A percentile compares a stretch with the other conserved stretches of the same genome.
phyloP scores from a whole-genome alignment of 1,140 invertebrate genomes.

The Caenorhabditis latens region DNA sequence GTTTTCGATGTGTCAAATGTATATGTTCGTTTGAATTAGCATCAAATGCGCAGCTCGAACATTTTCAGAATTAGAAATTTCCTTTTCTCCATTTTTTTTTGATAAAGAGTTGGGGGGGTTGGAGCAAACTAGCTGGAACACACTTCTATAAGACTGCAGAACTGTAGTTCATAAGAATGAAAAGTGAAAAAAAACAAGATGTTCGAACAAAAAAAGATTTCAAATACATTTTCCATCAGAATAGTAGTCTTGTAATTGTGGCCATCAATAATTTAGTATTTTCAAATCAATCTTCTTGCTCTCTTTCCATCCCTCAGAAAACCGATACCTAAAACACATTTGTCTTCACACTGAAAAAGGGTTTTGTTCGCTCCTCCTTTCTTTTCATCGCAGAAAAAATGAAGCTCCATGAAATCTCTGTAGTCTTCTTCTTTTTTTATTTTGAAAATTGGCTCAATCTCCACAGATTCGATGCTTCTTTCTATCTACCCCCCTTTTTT shows the following conservation, averaged over 20 bases:
- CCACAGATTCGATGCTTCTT: neutral
- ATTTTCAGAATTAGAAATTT: neutral
- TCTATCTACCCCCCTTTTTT: neutral
- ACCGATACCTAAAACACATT: neutral
- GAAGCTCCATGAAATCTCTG: neutral
- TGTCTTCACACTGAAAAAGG: neutral
- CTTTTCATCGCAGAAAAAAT: neutral
- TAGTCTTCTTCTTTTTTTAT: conserved; percentile 4
- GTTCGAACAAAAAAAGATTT: neutral
- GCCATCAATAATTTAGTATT: conserved; percentile 55
- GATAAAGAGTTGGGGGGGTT: neutral
- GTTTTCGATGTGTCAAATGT: neutral
- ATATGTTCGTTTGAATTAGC: conserved; percentile 13
- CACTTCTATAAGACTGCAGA: too few species aligned
- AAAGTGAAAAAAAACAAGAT: neutral
- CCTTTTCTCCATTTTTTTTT: neutral
- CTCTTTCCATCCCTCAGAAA: neutral
- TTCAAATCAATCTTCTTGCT: conserved; percentile 6
- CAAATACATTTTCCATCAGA: neutral
- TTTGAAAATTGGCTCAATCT: conserved; percentile 53
- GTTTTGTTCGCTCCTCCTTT: neutral
- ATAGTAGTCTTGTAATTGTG: conserved; percentile 14
- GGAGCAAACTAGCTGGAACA: too few species aligned
- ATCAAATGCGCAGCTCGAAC: neutral
- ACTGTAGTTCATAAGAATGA: neutral